Evolutionary conservation across 2,888 invertebrate species (phyloP).

Genomic region (Parapristionchus giblindavisi): DNA sequence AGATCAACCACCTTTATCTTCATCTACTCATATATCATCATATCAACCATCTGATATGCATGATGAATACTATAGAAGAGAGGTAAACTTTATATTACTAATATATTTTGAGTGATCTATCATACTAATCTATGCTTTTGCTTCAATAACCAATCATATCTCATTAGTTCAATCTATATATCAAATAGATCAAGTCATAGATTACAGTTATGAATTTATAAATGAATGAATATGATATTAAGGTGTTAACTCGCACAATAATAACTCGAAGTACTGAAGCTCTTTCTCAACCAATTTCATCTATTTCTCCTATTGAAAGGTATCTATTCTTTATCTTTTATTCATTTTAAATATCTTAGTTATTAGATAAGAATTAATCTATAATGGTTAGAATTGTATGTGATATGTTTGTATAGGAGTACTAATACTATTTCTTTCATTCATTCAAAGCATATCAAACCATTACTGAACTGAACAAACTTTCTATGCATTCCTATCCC

Average conservation of each 20-base stretch:
- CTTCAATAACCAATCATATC: neutral
- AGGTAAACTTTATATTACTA: conserved; percentile 42
- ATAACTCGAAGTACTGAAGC: conserved; percentile 68
- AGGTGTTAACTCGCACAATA: conserved; percentile 67
- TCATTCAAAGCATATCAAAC: no score
- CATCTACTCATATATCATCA: conserved; percentile 25
- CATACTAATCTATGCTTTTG: neutral
- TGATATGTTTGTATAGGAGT: neutral
- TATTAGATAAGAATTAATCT: neutral
- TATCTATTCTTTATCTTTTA: no score
- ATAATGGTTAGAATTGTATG: neutral
- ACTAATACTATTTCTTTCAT: no score
- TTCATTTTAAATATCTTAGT: no score
- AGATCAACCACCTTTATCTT: conserved; percentile 40
- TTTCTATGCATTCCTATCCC: no score
- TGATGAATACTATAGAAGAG: conserved; percentile 67
- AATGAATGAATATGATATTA: no score
- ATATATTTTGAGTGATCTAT: neutral
- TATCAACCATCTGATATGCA: conserved; percentile 43
- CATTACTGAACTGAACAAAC: no score
- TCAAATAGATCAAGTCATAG: no score
- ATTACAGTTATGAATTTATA: no score
- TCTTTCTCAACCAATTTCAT: conserved; percentile 55
- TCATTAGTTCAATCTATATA: no score
- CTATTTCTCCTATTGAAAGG: conserved; percentile 51